A percentile compares a stretch with the other conserved stretches of the same genome.
Evolutionary conservation across 92 coral and sea anemone species (phyloP).

Genomic region (Zoanthus solanderi): DNA sequence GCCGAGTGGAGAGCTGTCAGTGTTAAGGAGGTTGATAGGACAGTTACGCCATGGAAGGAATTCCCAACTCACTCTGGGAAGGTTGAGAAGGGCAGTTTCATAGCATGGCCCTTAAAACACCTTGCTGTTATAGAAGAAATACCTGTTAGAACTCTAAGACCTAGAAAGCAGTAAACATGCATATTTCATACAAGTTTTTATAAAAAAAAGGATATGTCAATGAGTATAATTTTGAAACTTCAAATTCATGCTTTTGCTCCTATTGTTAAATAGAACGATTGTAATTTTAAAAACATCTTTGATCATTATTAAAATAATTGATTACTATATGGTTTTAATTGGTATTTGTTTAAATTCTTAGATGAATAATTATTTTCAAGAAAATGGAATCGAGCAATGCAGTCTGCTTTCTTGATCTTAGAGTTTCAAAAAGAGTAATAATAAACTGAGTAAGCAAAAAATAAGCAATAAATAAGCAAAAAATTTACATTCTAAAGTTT

Average conservation of each 20-base stretch:
- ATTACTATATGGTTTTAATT: too few relatives aligned
- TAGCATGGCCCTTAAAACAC: constrained; percentile 39
- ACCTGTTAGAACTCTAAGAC: background rate
- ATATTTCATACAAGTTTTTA: too few relatives aligned
- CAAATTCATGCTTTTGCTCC: background rate
- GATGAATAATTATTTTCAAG: background rate
- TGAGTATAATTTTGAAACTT: background rate
- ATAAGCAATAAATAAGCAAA: too few relatives aligned
- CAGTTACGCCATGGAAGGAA: constrained; percentile 45
- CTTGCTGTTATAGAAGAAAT: background rate
- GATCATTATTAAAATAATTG: too few relatives aligned
- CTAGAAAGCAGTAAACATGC: background rate
- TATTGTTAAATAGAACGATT: too few relatives aligned
- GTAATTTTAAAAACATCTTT: too few relatives aligned
- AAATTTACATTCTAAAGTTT: too few relatives aligned
- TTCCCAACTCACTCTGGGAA: constrained; percentile 46
- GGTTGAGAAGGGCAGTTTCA: constrained; percentile 47
- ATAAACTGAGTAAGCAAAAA: too few relatives aligned
- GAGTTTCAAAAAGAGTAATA: background rate
- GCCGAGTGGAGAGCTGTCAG: constrained; percentile 9
- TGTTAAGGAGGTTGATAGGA: background rate
- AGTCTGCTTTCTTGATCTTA: background rate
- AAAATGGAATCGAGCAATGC: too few relatives aligned
- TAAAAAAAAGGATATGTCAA: too few relatives aligned
- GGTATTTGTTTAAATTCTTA: background rate